Base-by-base conservation (phyloP, 2,113 vertebrate genomes). In the Ancistrus triradiatus region DNA sequence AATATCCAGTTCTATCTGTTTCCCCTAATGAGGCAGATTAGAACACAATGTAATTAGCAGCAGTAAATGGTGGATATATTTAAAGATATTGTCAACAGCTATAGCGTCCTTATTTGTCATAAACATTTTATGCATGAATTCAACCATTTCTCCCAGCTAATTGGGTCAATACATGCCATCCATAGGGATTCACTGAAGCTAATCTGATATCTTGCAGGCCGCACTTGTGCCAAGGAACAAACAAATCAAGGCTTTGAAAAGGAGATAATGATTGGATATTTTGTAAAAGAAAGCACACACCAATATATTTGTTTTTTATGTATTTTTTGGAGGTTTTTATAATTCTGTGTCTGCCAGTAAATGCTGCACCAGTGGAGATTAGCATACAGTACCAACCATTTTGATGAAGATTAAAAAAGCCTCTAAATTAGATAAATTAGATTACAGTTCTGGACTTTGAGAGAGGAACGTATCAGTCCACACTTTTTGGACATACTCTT, bases 131-230 rank as follows among this genome's bases (percentile, higher is more conserved):
- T 40, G 58, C 22, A 27, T 63, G 66, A 47, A 72, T 56, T 66
- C 55, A 61, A 60, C 63, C 69, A 57, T 43, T 61, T 42, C 69
- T 49, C 4, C 53, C 59, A 6, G 25, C 50, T 66, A 72, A 72
- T 66, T 72, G 66, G 57, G 69, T 67, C 69, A 66, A 66, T 72
- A 67, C 58, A 43, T 55, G 15, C n/a, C 14, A n/a, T 72, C 63
- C 35, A 42, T 25, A 15, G 69, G 63, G 59, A 66, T 27, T 31
- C 27, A 31, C 27, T 31, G 37, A 21, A 49, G 66, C 50, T 66
- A 62, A 72, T 72, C 44, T 43, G 57, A 14, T 50, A 57, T 25
- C 50, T 44, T 66, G 24, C 57, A 40, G 58, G 56, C 42, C 27
- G 27, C 47, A 49, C 52, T 56, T 48, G 19, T 49, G 40, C 43